Conservation (phyloP, 2,888 invertebrate genomes). For the Diarsia mendica region DNA sequence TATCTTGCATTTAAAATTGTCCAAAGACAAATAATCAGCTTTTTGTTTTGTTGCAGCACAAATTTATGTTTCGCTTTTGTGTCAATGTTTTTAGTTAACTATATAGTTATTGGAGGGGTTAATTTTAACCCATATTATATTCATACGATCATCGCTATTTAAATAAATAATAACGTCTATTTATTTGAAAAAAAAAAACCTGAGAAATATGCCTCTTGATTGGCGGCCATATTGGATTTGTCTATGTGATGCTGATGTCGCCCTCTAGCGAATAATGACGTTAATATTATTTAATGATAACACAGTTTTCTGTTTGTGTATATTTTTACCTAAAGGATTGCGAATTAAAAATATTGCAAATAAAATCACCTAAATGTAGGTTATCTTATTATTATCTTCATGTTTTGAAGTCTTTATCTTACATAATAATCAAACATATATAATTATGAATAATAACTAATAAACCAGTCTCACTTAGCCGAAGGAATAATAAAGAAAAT, state of each 20-base stretch:
- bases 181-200: background rate
- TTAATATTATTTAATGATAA: constrained; percentile 41
- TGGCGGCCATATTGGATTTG: constrained; percentile 84
- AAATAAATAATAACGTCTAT: constrained; percentile 9
- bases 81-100: constrained; percentile 27
- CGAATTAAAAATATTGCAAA: constrained; percentile 30
- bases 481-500: background rate
- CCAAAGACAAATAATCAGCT: constrained; percentile 10
- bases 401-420: constrained; percentile 62
- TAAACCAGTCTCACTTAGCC: constrained; percentile 13
- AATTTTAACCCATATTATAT: background rate
- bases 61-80: constrained; percentile 28
- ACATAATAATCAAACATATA: constrained; percentile 38
- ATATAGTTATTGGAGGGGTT: background rate
- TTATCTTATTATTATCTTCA: constrained; percentile 66
- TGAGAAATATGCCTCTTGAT: constrained; percentile 17
- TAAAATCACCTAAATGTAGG: constrained; percentile 64
- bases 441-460: constrained; percentile 52
- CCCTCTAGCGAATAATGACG: constrained; percentile 72
- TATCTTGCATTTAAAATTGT: constrained; percentile 10
- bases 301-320: constrained; percentile 29
- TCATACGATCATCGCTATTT: background rate
- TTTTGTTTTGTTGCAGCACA: constrained; percentile 33
- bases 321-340: constrained; percentile 39
- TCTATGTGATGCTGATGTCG: constrained; percentile 66